Conservation (phyloP, 2,797 vertebrate species). For the Sebastes hubbsi region DNA sequence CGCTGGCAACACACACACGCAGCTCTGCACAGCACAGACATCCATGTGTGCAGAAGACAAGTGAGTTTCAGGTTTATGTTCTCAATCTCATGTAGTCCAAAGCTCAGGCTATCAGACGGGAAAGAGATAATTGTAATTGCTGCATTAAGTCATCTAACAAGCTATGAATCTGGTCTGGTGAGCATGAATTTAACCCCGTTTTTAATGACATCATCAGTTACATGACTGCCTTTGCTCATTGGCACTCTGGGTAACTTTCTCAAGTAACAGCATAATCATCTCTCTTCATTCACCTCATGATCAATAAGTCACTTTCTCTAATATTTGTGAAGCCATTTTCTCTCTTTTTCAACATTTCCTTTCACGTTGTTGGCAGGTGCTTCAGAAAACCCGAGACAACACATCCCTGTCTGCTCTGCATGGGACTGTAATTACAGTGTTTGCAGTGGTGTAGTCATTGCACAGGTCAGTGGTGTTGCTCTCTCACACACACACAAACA, state of each 20-base stretch:
- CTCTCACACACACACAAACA: conserved; percentile 3
- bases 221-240: not conserved
- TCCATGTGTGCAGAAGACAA: conserved; percentile 23
- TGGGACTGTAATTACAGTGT: conserved; percentile 28
- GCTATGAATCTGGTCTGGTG: conserved; percentile 31
- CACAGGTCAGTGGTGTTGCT: conserved; percentile 19
- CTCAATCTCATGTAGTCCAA: conserved; percentile 7
- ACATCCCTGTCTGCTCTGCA: not conserved
- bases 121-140: conserved; percentile 56
- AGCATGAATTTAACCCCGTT: conserved; percentile 13
- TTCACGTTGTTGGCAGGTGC: conserved; percentile 1
- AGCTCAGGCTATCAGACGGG: conserved; percentile 35
- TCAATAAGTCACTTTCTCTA: not conserved
- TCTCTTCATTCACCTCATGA: not conserved
- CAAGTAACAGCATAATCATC: not conserved
- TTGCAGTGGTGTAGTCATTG: conserved; percentile 29
- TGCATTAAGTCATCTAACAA: conserved; percentile 47
- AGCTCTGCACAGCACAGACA: not conserved
- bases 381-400: conserved; percentile 24
- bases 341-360: not conserved
- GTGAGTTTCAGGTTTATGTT: conserved; percentile 31
- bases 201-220: conserved; percentile 28
- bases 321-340: not conserved
- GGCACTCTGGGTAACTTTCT: not conserved
- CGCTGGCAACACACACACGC: conserved; percentile 33